Conservation (phyloP, 2,797 vertebrate species). For the Lophius americanus region DNA sequence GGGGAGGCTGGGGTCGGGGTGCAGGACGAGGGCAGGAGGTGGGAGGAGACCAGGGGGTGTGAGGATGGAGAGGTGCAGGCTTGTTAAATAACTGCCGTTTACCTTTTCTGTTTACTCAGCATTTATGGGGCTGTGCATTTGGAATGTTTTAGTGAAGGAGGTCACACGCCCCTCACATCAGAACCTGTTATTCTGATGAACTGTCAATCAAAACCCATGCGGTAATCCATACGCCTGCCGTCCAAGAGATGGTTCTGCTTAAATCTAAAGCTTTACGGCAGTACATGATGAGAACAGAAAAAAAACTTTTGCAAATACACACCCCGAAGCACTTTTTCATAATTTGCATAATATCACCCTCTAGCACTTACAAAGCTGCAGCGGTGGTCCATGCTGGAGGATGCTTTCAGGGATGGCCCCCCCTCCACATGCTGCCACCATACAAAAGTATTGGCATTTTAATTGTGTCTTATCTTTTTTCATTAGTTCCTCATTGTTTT, state of each 20-base stretch:
- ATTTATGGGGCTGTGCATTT: conserved; percentile 49
- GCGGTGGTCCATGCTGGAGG: conserved; percentile 43
- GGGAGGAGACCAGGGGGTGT: conserved; percentile 42
- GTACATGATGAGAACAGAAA: background rate
- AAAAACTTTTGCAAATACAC: conserved; percentile 20
- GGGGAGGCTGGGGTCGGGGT: conserved; percentile 68
- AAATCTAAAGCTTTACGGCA: conserved; percentile 34
- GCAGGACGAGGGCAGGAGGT: conserved; percentile 68
- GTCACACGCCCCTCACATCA: conserved; percentile 63
- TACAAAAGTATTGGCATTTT: conserved; percentile 77
- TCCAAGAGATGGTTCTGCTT: conserved; percentile 34
- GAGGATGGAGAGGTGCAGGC: conserved; percentile 56
- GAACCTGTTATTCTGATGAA: conserved; percentile 70
- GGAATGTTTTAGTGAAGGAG: conserved; percentile 59
- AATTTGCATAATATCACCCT: background rate
- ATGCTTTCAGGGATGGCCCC: conserved; percentile 56
- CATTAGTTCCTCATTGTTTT: conserved; percentile 63
- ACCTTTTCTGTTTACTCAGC: conserved; percentile 80
- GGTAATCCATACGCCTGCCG: conserved; percentile 26
- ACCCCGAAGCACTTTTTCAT: too few relatives aligned
- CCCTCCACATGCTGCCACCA: conserved; percentile 55
- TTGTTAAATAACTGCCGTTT: conserved; percentile 75
- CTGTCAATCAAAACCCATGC: conserved; percentile 64
- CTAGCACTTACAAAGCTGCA: conserved; percentile 46
- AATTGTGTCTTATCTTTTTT: conserved; percentile 74